Base-by-base conservation (phyloP, 2,888 invertebrate species). In the Monopis laevigella region DNA sequence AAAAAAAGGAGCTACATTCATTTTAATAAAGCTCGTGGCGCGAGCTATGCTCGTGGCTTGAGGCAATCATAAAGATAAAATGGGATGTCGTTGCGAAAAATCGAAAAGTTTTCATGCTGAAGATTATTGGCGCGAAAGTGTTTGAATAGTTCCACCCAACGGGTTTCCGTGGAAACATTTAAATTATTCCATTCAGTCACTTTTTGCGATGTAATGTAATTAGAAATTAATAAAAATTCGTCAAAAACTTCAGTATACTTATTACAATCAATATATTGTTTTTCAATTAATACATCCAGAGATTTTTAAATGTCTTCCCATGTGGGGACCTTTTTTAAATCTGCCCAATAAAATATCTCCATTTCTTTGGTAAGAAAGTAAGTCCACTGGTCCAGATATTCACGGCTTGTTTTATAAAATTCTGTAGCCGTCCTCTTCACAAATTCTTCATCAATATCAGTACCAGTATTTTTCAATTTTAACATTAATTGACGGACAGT, bases 221-320 rank as follows among this genome's bases (percentile, higher is more conserved):
- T 56, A 14, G 42, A 49, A 50, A 56, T 54, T 34, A 54, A 39
- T 43, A 50, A 48, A 51, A 49, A 51, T 45, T 55, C 51, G 40
- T 55, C 54, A 49, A 57, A 55, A 34, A 53, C 48, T 51, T 55
- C 45, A 42, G 51, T 51, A 47, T 54, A 50, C 48, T 53, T 43
- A 43, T 45, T 50, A 42, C 50, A 41, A 47, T 51, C 41, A 50
- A 51, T 49, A 48, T 46, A 48, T 46, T 34, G 46, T 34, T 54
- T 51, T 45, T 46, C 44, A 48, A 50, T 54, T 40, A 54, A 47
- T 46, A 51, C 34, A 50, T 54, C 41, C 40, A 43, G 12, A 13
- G 32, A 24, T 44, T 45, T 46, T 41, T 48, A 43, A 24, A 48
- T 16, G 16, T 53, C 51, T 53, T 50, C 47, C 50, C 49, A 54